phyloP scores from a whole-genome alignment of 2,113 vertebrate species.

The Cyanoderma ruficeps region DNA sequence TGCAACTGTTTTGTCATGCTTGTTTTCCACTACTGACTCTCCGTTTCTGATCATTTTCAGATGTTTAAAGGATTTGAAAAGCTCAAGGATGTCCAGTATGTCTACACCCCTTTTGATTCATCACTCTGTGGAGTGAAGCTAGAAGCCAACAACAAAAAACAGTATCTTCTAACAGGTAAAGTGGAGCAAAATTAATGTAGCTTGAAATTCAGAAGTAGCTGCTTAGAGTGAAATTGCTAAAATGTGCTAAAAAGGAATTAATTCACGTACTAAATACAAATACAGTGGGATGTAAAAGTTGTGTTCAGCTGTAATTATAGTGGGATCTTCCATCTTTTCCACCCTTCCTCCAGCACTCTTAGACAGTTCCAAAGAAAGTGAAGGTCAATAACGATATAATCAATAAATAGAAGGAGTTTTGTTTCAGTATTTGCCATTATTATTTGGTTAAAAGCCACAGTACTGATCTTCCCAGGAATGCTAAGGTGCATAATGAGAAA shows the following conservation, averaged over 20 bases:
- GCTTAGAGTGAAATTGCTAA: not conserved
- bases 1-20: not conserved
- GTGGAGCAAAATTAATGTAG: not conserved
- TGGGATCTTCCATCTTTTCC: not conserved
- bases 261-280: not conserved
- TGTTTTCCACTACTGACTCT: not conserved
- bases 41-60: slow-evolving; percentile 72
- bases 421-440: not conserved
- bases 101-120: slow-evolving; percentile 88
- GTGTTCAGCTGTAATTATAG: not conserved
- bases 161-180: slow-evolving; percentile 94
- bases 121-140: slow-evolving; percentile 89
- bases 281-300: not conserved
- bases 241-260: not conserved
- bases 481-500: not conserved
- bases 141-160: slow-evolving; percentile 86
- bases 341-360: not conserved
- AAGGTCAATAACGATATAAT: not conserved
- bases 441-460: not conserved
- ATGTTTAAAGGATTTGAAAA: slow-evolving; percentile 96
- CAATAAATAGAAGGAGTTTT: not conserved
- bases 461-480: not conserved
- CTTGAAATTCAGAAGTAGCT: not conserved
- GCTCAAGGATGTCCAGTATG: slow-evolving; percentile 86
- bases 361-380: not conserved